These are phyloP conservation scores for Falcaria lacertinaria DNA, from an alignment of 2,888 invertebrate species.

Conservation along the genomic window DNA sequence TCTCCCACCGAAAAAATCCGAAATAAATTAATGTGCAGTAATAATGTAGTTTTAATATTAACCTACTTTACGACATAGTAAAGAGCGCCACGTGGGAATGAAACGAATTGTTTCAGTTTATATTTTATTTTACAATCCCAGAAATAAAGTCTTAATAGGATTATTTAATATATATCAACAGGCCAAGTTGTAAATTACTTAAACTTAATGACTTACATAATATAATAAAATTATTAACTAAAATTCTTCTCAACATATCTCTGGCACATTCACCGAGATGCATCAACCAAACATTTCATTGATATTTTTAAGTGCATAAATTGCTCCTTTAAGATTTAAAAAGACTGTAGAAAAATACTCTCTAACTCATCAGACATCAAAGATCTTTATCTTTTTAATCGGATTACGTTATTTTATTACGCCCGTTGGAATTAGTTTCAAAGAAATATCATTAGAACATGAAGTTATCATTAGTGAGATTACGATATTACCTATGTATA, in stretches of 20 bases:
- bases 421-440: constrained; percentile 48
- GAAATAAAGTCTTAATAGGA: constrained; percentile 79
- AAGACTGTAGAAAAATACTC: constrained; percentile 79
- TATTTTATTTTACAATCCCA: constrained; percentile 80
- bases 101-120: constrained; percentile 53
- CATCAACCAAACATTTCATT: constrained; percentile 72
- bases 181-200: constrained; percentile 80
- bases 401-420: constrained; percentile 51
- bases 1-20: neutral
- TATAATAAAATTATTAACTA: constrained; percentile 80
- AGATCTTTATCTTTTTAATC: constrained; percentile 59
- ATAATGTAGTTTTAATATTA: neutral
- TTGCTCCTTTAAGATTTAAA: constrained; percentile 67
- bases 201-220: constrained; percentile 80
- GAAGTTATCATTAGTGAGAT: constrained; percentile 68
- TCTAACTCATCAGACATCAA: constrained; percentile 63
- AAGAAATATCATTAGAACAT: constrained; percentile 28
- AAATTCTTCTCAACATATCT: constrained; percentile 78
- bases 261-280: constrained; percentile 74
- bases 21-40: neutral
- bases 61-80: neutral
- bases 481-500: constrained; percentile 21
- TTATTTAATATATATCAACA: constrained; percentile 79
- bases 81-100: constrained; percentile 19
- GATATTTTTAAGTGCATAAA: constrained; percentile 70